Conservation (phyloP, 2,888 invertebrate genomes). For the Gandaritis pyraliata region DNA sequence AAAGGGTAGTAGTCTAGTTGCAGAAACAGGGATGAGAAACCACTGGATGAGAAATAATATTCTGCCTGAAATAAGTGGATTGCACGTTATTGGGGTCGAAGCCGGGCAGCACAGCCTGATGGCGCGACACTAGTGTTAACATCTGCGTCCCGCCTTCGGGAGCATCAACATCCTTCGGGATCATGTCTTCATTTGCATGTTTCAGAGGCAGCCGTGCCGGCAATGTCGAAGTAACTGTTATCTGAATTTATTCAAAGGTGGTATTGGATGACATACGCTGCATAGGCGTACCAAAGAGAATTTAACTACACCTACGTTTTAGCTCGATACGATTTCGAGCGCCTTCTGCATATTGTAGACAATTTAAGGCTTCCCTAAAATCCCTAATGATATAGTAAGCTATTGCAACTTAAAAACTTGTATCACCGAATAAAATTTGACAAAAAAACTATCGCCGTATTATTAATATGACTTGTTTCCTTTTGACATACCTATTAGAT, state of each 20-base stretch:
- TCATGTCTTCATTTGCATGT: conserved; percentile 80
- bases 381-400: too few species aligned
- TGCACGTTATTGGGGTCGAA: neutral
- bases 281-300: neutral
- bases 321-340: neutral
- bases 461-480: too few species aligned
- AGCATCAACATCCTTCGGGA: conserved; percentile 70
- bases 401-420: too few species aligned
- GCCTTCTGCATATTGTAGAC: neutral
- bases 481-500: too few species aligned
- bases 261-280: conserved; percentile 4
- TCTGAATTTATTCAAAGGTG: conserved; percentile 67
- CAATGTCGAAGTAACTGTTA: conserved; percentile 64
- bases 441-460: too few species aligned
- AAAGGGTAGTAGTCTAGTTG: too few species aligned
- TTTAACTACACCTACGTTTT: neutral
- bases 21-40: neutral
- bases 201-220: conserved; percentile 59
- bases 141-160: conserved; percentile 59
- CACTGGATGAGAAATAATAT: neutral
- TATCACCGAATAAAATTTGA: too few species aligned
- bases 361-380: too few species aligned
- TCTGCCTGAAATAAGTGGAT: neutral
- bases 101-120: conserved; percentile 64
- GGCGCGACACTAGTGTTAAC: conserved; percentile 71